Base-by-base conservation (phyloP, 2,888 invertebrate genomes). In the Orthosia incerta region DNA sequence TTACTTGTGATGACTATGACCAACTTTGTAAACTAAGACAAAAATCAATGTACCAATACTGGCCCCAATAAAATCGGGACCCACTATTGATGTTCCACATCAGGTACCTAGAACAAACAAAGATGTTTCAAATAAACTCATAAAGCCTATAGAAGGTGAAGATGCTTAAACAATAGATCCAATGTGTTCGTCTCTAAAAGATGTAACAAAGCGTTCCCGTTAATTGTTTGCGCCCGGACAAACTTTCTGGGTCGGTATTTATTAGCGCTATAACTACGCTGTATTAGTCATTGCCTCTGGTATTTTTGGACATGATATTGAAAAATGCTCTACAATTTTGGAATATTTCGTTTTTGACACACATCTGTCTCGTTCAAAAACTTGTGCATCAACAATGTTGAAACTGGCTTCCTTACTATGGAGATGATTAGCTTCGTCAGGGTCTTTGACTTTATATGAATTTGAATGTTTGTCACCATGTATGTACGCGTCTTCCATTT, bases 231-330 rank as follows among this genome's bases (percentile, higher is more conserved):
- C 78, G 83, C 80, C 84, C 84, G 86, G 90, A 90, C 87, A 87
- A 89, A 91, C 87, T 91, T 93, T 93, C 91, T 92, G 89, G 92
- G 91, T 90, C 91, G 88, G 89, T 78, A 88, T 91, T 91, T 91
- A 90, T 92, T 93, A 92, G 86, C 88, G 83, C 86, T 87, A 84
- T 76, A 81, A 87, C 83, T 82, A 78, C 74, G 80, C 84, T 85
- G 80, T 68, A 83, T 89, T 90, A 91, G 88, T 90, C 91, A 89
- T 87, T 83, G 78, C 76, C 77, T 82, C 75, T 83, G 75, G 71
- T 84, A 82, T 82, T 81, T 87, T 82, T 76, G 53, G 67, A 59
- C 70, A 53, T 66, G 74, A 70, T 77, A 72, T 76, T 71, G 61
- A 79, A 77, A 76, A 73, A 64, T 65, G 53, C 56, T 71, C 46